A percentile compares a stretch with the other conserved stretches of the same genome.
Conservation (phyloP, 2,113 vertebrate species). For the Nettapus auritus region DNA sequence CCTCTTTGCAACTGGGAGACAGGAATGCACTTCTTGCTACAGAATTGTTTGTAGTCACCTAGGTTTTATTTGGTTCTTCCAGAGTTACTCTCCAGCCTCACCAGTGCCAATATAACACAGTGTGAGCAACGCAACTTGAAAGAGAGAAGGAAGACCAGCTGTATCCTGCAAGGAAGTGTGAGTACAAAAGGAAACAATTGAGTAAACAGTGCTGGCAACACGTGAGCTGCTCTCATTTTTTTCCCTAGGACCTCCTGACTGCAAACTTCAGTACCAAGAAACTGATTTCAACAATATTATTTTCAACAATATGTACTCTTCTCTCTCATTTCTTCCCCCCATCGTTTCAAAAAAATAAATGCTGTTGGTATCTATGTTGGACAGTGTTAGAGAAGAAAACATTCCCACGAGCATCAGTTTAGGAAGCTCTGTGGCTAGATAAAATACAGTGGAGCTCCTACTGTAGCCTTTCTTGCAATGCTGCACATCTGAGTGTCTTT, state of each 20-base stretch:
- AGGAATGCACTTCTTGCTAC: background rate
- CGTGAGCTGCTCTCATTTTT: background rate
- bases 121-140: background rate
- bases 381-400: background rate
- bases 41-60: background rate
- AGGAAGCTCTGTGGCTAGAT: background rate
- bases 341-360: background rate
- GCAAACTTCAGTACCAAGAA: background rate
- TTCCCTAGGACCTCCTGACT: background rate
- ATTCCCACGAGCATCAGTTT: background rate
- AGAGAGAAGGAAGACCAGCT: background rate
- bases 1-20: background rate
- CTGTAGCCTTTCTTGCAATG: rapidly evolving
- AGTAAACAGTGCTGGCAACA: background rate
- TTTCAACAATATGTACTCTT: background rate
- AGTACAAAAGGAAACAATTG: background rate
- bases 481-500: background rate
- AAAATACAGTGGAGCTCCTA: background rate
- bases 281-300: background rate
- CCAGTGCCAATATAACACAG: background rate
- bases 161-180: background rate
- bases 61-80: background rate
- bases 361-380: background rate
- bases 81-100: background rate
- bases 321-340: background rate